Conservation (phyloP, 2,113 vertebrate genomes). For the Acinonyx jubatus region DNA sequence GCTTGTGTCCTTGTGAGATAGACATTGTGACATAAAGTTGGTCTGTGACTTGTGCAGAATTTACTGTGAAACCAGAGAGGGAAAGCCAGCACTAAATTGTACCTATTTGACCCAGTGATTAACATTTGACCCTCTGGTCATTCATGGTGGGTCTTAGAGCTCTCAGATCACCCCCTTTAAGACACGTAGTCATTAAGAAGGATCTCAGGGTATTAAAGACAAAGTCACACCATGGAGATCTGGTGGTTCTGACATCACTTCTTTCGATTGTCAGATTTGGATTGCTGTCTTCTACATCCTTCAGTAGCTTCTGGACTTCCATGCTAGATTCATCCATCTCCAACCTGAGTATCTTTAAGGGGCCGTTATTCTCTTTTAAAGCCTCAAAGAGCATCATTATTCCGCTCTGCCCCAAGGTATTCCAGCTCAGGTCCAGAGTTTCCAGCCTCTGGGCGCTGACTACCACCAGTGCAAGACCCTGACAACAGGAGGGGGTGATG, state of each 20-base stretch:
- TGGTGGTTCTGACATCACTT: rapidly evolving
- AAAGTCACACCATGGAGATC: background rate
- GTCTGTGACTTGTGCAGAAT: background rate
- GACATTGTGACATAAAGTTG: background rate
- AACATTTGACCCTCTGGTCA: background rate
- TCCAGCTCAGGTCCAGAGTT: constrained; percentile 17
- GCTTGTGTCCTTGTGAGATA: background rate
- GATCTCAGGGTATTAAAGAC: background rate
- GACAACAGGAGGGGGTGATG: background rate
- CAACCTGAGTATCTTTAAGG: constrained; percentile 36
- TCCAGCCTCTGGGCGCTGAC: background rate
- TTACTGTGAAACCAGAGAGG: background rate
- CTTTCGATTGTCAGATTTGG: background rate
- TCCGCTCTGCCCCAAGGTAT: background rate
- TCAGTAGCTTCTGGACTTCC: background rate
- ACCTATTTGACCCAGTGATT: background rate
- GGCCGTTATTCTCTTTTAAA: background rate
- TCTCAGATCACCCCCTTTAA: rapidly evolving
- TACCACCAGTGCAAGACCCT: background rate
- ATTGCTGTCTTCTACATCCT: background rate
- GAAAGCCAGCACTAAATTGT: background rate
- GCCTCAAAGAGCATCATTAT: background rate
- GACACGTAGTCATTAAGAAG: rapidly evolving
- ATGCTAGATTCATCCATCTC: rapidly evolving
- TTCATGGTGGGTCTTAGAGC: background rate